phyloP scores from a whole-genome alignment of 2,113 vertebrate species.

The Sialia sialis region DNA sequence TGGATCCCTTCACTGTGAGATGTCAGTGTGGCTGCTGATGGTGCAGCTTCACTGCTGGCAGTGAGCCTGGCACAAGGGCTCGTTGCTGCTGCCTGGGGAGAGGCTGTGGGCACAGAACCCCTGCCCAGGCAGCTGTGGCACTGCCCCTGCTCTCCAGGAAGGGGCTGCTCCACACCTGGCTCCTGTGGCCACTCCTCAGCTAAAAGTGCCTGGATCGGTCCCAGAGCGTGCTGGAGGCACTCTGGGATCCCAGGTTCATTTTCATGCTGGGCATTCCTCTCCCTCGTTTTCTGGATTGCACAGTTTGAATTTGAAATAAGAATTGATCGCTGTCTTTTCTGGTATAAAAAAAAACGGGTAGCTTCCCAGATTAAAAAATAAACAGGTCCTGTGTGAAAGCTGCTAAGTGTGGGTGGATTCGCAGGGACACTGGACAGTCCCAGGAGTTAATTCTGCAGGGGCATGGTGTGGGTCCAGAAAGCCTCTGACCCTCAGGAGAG shows the following conservation, averaged over 20 bases:
- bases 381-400: fast-evolving
- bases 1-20: background rate
- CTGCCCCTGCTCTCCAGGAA: background rate
- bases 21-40: background rate
- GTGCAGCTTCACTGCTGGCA: background rate
- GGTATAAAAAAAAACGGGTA: background rate
- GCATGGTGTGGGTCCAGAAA: fast-evolving
- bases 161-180: background rate
- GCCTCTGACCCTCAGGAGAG: background rate
- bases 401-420: background rate
- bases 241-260: background rate
- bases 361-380: background rate
- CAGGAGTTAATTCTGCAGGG: background rate
- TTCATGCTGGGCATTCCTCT: background rate
- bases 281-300: background rate
- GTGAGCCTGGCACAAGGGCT: background rate
- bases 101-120: background rate
- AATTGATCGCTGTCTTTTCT: background rate
- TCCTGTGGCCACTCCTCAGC: background rate
- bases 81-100: background rate
- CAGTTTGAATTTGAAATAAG: background rate
- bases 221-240: background rate
- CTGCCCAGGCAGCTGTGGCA: background rate
- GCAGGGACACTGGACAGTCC: background rate
- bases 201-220: background rate